Percentiles rank a stretch among this genome's conserved stretches.
Evolutionary conservation across 2,113 vertebrate genomes (phyloP).

Genomic region (Amphilophus citrinellus): DNA sequence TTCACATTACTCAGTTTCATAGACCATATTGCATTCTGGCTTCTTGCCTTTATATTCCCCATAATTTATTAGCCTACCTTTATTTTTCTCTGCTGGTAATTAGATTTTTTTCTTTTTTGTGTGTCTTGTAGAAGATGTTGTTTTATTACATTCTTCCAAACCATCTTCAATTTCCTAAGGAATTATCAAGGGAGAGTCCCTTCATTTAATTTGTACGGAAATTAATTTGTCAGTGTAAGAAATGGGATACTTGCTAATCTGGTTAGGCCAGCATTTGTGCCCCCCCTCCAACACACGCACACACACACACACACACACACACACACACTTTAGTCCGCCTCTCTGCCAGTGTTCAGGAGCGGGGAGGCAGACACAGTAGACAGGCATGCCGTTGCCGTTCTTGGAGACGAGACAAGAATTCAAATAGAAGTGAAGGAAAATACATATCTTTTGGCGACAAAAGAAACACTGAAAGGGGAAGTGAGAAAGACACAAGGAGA

Average conservation of each 20-base stretch:
- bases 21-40: constrained; percentile 36
- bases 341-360: background rate
- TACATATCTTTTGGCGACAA: constrained; percentile 12
- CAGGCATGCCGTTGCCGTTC: background rate
- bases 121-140: constrained; percentile 15
- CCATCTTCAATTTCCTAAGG: constrained; percentile 62
- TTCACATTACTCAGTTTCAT: constrained; percentile 36
- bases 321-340: background rate
- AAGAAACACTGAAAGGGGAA: constrained; percentile 26
- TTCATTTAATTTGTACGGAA: constrained; percentile 72
- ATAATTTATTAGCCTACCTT: constrained; percentile 61
- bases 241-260: constrained; percentile 70
- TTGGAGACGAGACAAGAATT: background rate
- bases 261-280: constrained; percentile 49
- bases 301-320: too few species aligned
- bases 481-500: constrained; percentile 15
- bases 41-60: constrained; percentile 19
- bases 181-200: constrained; percentile 59
- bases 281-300: background rate
- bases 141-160: constrained; percentile 65
- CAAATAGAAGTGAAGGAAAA: constrained; percentile 24
- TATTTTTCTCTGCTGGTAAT: constrained; percentile 53
- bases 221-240: constrained; percentile 76
- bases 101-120: constrained; percentile 52
- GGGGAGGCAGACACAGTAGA: constrained; percentile 18